These are phyloP conservation scores for Thunnus albacares DNA, from an alignment of 2,797 vertebrate genomes.

Conservation along the genomic window DNA sequence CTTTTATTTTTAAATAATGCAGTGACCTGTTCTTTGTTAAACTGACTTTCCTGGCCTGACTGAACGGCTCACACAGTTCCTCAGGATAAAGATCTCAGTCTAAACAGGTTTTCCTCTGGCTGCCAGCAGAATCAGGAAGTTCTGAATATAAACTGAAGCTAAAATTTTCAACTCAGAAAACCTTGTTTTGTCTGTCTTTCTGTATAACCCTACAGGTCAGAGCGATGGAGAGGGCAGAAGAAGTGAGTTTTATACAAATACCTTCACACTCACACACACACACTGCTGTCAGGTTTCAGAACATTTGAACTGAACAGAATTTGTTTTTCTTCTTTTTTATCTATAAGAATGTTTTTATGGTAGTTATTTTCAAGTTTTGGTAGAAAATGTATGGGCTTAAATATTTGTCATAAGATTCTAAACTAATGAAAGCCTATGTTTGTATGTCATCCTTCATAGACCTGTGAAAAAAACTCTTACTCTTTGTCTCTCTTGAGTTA, in stretches of 20 bases:
- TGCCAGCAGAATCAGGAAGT: slow-evolving; percentile 26
- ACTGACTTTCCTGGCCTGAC: slow-evolving; percentile 5
- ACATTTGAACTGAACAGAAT: neutral
- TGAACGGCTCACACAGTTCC: neutral
- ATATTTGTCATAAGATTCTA: too few species aligned
- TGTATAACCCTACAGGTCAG: slow-evolving; percentile 65
- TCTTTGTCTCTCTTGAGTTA: too few species aligned
- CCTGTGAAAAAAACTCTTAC: too few species aligned
- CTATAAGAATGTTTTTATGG: neutral
- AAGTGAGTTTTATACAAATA: slow-evolving; percentile 74
- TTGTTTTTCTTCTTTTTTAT: neutral
- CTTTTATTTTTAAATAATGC: neutral
- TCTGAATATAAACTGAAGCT: neutral
- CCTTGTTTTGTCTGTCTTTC: slow-evolving; percentile 14
- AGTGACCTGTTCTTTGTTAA: slow-evolving; percentile 19
- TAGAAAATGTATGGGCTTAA: too few species aligned
- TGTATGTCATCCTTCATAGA: too few species aligned
- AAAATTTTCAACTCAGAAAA: neutral
- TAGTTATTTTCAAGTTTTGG: neutral
- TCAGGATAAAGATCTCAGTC: slow-evolving; percentile 30
- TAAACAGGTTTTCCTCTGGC: slow-evolving; percentile 20
- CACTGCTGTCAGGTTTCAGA: neutral
- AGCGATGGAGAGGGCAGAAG: slow-evolving; percentile 76
- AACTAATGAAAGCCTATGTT: too few species aligned
- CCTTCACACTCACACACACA: neutral